A percentile compares a stretch with the other conserved stretches of the same genome.
phyloP scores from a whole-genome alignment of 2,113 vertebrate species.

The Platycercus adscitus region DNA sequence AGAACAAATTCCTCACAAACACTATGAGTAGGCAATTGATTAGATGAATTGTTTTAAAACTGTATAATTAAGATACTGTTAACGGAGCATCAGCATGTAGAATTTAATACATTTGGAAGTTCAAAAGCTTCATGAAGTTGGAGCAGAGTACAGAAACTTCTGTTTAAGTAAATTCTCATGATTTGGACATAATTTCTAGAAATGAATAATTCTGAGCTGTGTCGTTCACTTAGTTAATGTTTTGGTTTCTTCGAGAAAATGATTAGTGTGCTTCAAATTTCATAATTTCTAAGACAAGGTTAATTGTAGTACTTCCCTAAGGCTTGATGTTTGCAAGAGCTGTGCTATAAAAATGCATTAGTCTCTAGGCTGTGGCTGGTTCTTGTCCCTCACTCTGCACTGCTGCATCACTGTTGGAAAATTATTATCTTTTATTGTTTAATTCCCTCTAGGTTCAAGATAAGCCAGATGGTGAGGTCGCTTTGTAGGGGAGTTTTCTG shows the following conservation, averaged over 20 bases:
- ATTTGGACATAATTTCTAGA: not conserved
- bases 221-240: not conserved
- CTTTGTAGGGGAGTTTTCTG: conserved; percentile 13
- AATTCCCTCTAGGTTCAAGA: conserved; percentile 40
- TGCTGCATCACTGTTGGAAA: conserved; percentile 17
- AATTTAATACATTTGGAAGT: not conserved
- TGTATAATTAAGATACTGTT: not conserved
- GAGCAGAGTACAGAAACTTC: not conserved
- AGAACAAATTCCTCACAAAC: not conserved
- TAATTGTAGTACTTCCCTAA: not conserved
- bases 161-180: not conserved
- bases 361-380: not conserved
- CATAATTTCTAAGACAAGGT: not conserved
- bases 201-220: not conserved
- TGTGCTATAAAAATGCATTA: not conserved
- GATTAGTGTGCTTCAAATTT: not conserved
- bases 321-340: not conserved
- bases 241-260: not conserved
- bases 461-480: conserved; percentile 46
- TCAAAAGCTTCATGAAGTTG: not conserved
- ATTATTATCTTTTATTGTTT: conserved; percentile 50
- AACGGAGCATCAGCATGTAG: accelerated
- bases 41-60: not conserved
- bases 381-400: not conserved
- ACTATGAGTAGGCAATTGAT: not conserved